Evolutionary conservation across 2,888 invertebrate species (phyloP).

Genomic region (Biston betularia): DNA sequence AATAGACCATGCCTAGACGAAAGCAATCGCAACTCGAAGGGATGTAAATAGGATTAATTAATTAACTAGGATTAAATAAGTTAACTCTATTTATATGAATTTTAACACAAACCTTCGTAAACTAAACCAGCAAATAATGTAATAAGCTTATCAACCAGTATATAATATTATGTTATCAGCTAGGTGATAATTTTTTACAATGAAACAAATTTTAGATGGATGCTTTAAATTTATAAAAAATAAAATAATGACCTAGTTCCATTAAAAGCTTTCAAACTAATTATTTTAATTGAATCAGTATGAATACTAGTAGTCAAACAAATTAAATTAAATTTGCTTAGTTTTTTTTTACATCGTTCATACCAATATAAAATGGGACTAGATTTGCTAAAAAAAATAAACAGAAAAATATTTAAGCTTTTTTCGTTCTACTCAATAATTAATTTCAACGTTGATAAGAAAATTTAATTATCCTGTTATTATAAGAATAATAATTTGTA

Average conservation of each 20-base stretch:
- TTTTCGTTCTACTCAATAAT: no score
- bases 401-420: no score
- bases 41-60: no score
- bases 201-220: not conserved
- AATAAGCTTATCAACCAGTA: not conserved
- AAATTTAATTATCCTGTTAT: not conserved
- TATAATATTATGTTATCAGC: no score
- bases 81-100: no score
- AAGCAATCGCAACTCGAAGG: no score
- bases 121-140: not conserved
- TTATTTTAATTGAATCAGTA: not conserved
- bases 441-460: not conserved
- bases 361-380: no score
- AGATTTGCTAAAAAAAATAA: no score
- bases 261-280: not conserved
- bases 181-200: no score
- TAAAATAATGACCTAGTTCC: not conserved
- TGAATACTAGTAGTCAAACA: not conserved
- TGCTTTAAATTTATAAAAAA: not conserved
- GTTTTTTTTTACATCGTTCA: not conserved
- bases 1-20: no score
- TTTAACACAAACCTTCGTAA: no score
- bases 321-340: not conserved
- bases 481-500: constrained; percentile 6
- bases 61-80: no score